Conservation (phyloP, 2,113 vertebrate species). For the Sus scrofa region DNA sequence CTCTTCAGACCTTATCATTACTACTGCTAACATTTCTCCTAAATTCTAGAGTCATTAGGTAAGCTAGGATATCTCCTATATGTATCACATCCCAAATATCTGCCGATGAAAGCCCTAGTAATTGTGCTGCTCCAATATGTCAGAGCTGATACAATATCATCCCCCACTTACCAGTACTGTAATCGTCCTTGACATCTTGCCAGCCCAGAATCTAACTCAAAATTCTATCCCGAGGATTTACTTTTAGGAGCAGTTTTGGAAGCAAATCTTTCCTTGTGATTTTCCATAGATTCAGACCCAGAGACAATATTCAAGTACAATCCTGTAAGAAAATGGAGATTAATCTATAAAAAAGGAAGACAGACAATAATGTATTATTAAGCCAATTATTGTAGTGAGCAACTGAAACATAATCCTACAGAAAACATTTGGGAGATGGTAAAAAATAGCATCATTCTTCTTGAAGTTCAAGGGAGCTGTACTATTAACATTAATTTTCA, state of each 20-base stretch:
- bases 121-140: neutral
- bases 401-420: neutral
- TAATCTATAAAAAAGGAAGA: neutral
- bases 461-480: neutral
- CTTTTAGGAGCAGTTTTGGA: neutral
- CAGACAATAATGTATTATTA: neutral
- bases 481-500: conserved; percentile 12
- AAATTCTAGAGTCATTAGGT: neutral
- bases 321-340: neutral
- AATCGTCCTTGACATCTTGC: neutral
- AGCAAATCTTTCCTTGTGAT: neutral
- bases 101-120: neutral
- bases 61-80: neutral
- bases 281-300: neutral
- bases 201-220: neutral
- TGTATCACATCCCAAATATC: neutral
- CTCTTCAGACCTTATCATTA: neutral
- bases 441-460: neutral
- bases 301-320: neutral
- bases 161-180: neutral
- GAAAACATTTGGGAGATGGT: neutral
- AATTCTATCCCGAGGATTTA: neutral
- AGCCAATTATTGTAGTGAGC: neutral
- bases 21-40: neutral
- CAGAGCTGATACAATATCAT: neutral